Conservation (phyloP, 1,140 invertebrate genomes). For the Maconellicoccus hirsutus region DNA sequence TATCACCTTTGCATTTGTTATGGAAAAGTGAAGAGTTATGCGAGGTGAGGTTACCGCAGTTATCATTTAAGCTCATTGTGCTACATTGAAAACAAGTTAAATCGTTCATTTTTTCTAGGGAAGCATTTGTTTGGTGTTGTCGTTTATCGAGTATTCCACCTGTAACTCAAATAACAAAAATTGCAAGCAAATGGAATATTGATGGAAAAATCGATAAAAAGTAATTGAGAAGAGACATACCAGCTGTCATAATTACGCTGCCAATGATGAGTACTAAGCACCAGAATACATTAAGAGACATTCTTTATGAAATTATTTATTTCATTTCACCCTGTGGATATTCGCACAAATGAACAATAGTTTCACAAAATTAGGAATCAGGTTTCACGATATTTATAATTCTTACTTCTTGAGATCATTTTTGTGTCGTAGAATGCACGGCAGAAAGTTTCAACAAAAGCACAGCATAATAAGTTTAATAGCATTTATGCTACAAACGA, state of each 20-base stretch:
- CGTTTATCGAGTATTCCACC: constrained; percentile 22
- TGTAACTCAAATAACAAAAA: constrained; percentile 11
- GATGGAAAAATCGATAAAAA: no score
- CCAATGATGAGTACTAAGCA: not conserved
- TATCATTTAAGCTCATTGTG: constrained; percentile 54
- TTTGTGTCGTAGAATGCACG: not conserved
- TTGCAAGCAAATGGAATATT: no score
- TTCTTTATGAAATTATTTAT: not conserved
- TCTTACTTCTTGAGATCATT: not conserved
- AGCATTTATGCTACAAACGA: not conserved
- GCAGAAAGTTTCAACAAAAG: not conserved
- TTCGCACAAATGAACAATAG: not conserved
- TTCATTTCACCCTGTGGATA: not conserved
- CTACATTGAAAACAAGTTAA: constrained; percentile 69
- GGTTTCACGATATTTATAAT: no score
- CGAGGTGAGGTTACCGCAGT: constrained; percentile 45
- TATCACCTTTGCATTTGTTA: constrained; percentile 59
- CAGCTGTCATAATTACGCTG: not conserved
- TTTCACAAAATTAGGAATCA: no score
- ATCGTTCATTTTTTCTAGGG: constrained; percentile 56
- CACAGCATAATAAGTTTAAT: not conserved
- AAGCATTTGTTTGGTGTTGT: constrained; percentile 56
- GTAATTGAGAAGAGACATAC: not conserved
- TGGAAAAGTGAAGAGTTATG: constrained; percentile 47
- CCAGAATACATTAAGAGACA: not conserved